Percentiles rank a stretch among this genome's conserved stretches.
phyloP scores from a whole-genome alignment of 2,797 vertebrate species.

The Sciaenops ocellatus region DNA sequence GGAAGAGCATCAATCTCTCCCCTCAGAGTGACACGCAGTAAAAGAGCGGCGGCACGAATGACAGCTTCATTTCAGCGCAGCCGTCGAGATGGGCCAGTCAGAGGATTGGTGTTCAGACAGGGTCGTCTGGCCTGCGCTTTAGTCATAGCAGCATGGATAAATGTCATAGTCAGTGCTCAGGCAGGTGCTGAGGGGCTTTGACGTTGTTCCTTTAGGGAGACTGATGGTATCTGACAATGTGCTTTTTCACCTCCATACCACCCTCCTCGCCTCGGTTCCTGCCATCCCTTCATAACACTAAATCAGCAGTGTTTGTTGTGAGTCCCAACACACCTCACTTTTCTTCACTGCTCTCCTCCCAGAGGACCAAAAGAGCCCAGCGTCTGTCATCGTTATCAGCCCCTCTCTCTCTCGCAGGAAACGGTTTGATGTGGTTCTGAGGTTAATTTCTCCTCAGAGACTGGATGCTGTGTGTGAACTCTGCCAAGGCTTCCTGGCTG shows the following conservation, averaged over 20 bases:
- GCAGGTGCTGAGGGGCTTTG: slow-evolving; percentile 71
- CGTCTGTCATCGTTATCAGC: slow-evolving; percentile 65
- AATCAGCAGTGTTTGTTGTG: slow-evolving; percentile 63
- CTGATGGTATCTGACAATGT: slow-evolving; percentile 81
- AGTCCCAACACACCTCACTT: slow-evolving; percentile 38
- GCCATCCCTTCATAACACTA: slow-evolving; percentile 42
- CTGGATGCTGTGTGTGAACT: slow-evolving; percentile 25
- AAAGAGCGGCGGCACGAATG: slow-evolving; percentile 64
- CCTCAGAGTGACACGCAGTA: slow-evolving; percentile 48
- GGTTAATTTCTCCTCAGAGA: slow-evolving; percentile 62
- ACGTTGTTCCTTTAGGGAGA: slow-evolving; percentile 60
- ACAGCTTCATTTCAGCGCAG: slow-evolving; percentile 76
- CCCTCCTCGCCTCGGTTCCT: slow-evolving; percentile 34
- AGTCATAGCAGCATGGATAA: slow-evolving; percentile 71
- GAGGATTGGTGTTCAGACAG: slow-evolving; percentile 75
- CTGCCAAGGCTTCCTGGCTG: slow-evolving; percentile 26
- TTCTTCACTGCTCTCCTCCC: slow-evolving; percentile 37
- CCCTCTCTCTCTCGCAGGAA: not conserved
- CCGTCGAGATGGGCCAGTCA: slow-evolving; percentile 51
- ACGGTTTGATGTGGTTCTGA: slow-evolving; percentile 36
- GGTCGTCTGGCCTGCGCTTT: slow-evolving; percentile 59
- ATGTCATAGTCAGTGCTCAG: slow-evolving; percentile 67
- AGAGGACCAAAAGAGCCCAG: slow-evolving; percentile 40
- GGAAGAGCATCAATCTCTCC: slow-evolving; percentile 68
- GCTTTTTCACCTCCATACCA: slow-evolving; percentile 66